Conservation (phyloP, 2,888 invertebrate species). For the Philhelius pedissequus region DNA sequence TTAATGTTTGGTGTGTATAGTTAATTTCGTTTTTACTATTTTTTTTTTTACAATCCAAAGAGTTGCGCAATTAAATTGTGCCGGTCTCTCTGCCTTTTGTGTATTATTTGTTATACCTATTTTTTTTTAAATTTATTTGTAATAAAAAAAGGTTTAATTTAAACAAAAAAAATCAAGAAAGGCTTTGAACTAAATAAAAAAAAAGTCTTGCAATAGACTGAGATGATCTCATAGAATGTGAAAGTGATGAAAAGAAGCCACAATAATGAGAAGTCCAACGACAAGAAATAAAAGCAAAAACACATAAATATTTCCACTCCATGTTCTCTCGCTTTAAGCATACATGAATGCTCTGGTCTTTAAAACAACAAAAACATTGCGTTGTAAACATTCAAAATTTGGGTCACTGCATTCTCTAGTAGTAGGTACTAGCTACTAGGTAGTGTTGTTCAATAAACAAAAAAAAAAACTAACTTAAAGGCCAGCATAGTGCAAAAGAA, state of each 20-base stretch:
- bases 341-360: conserved; percentile 1
- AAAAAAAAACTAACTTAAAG: background rate
- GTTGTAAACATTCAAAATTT: conserved; percentile 18
- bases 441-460: background rate
- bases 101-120: conserved; percentile 45
- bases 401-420: conserved; percentile 16
- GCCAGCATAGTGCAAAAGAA: background rate
- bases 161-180: conserved; percentile 12
- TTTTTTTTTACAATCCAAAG: conserved; percentile 10
- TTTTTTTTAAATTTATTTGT: conserved; percentile 11
- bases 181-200: conserved; percentile 1
- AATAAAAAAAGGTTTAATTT: conserved; percentile 39
- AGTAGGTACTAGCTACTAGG: background rate
- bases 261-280: conserved; percentile 3
- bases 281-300: background rate
- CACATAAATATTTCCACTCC: background rate
- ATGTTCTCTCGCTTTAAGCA: background rate
- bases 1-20: conserved; percentile 46
- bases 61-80: conserved; percentile 45
- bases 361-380: background rate
- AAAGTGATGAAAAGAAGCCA: conserved; percentile 6
- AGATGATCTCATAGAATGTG: conserved; percentile 8
- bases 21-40: conserved; percentile 7
- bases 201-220: background rate
- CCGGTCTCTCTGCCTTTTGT: conserved; percentile 29